phyloP scores from a whole-genome alignment of 2,888 invertebrate species.

The Clunio marinus region DNA sequence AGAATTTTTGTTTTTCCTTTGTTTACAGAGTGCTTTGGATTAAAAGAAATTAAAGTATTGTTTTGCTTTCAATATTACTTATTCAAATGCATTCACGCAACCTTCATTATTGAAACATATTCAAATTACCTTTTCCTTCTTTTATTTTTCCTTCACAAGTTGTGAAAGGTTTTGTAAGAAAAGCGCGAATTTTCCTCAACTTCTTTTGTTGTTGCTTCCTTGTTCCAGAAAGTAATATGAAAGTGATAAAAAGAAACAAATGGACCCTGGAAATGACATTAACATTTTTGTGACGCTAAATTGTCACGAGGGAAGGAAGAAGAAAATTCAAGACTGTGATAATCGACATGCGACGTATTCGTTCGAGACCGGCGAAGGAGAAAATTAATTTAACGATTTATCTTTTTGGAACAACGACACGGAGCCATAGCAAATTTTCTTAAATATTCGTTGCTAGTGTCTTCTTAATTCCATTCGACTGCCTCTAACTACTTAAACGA shows the following conservation, averaged over 20 bases:
- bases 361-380: background rate
- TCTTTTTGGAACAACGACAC: background rate
- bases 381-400: slow-evolving; percentile 27
- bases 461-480: background rate
- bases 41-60: too few relatives aligned
- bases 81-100: slow-evolving; percentile 33
- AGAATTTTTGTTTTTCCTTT: too few relatives aligned
- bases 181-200: too few relatives aligned
- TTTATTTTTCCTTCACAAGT: too few relatives aligned
- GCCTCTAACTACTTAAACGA: background rate
- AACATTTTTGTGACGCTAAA: too few relatives aligned
- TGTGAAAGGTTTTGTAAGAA: too few relatives aligned
- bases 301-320: too few relatives aligned
- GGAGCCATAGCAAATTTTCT: background rate
- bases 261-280: background rate
- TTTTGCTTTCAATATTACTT: too few relatives aligned
- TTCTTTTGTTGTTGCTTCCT: too few relatives aligned
- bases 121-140: slow-evolving; percentile 28
- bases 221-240: too few relatives aligned
- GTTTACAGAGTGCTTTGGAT: too few relatives aligned
- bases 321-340: background rate
- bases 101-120: slow-evolving; percentile 36
- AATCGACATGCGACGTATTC: slow-evolving; percentile 5
- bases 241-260: background rate
- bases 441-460: background rate